Percentiles rank a stretch among this genome's conserved stretches.
Evolutionary conservation across 2,888 invertebrate species (phyloP).

Genomic region (Coleophora flavipennella): DNA sequence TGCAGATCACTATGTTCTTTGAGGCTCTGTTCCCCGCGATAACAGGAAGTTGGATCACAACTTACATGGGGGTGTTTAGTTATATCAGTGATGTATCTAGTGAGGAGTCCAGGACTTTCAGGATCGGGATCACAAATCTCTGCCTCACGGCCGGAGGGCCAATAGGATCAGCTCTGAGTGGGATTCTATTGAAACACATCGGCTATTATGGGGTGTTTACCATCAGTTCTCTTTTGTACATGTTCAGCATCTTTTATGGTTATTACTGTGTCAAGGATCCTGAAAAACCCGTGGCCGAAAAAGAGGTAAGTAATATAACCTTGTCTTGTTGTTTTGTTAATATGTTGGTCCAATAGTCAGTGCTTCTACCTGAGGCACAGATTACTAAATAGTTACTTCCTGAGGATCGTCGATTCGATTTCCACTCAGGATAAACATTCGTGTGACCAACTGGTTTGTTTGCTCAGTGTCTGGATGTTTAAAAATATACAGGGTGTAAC

Average conservation of each 20-base stretch:
- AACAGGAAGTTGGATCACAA: slow-evolving; percentile 69
- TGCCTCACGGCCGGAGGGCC: slow-evolving; percentile 55
- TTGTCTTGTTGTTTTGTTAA: too few species aligned
- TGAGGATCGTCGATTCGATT: too few species aligned
- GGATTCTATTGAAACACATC: slow-evolving; percentile 44
- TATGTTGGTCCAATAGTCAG: too few species aligned
- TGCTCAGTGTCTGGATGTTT: too few species aligned
- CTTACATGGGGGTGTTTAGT: slow-evolving; percentile 72
- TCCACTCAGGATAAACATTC: too few species aligned
- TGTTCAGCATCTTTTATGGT: slow-evolving; percentile 56
- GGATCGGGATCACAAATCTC: slow-evolving; percentile 71
- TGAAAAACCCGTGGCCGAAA: slow-evolving; percentile 25
- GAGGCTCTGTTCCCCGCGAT: slow-evolving; percentile 68
- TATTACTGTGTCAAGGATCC: slow-evolving; percentile 51
- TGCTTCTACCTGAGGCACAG: too few species aligned
- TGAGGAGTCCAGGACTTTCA: slow-evolving; percentile 68
- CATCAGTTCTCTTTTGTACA: slow-evolving; percentile 48
- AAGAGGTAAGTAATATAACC: slow-evolving; percentile 26
- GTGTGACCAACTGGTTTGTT: background rate
- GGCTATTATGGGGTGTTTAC: slow-evolving; percentile 70
- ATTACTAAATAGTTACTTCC: background rate
- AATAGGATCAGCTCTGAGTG: slow-evolving; percentile 54
- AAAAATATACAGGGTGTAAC: too few species aligned
- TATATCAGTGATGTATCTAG: slow-evolving; percentile 74
- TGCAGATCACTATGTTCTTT: slow-evolving; percentile 63